Base-by-base conservation (phyloP, 1,140 invertebrate genomes). In the Yoshiicerus persimilis region DNA sequence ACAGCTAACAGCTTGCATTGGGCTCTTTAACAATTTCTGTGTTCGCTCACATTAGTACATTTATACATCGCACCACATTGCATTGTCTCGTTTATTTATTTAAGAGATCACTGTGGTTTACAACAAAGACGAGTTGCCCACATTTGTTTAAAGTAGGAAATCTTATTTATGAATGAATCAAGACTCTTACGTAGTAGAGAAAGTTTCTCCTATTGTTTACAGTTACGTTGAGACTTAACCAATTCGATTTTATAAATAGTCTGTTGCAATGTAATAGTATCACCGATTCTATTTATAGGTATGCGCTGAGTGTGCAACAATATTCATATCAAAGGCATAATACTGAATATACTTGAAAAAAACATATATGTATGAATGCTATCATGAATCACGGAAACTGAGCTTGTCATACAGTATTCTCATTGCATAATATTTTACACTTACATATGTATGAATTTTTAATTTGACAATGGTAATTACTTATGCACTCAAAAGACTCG, bases 131-230 rank as follows among this genome's bases (percentile, higher is more conserved):
- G 75, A 80, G 34, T 20, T 80, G n/a, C 6, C 30, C 32, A 38
- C 75, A 80, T 80, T n/a, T 80, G 75, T 80, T 80, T 80, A 80
- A 80, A 34, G 2, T 80, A 32, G 75, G 75, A 80, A 38, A 80
- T 80, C 30, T 80, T 32, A 23, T 16, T 80, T 32, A 23, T 16
- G n/a, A 80, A 80, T 80, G 75, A 23, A 23, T 34, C 23, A 27
- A 30, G 13, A n/a, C 20, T n/a, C 16, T n/a, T 34, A 34, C 34
- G n/a, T 38, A 80, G 20, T 34, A 80, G 75, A 80, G 75, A 80
- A 80, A 80, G 75, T 80, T 80, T n/a, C 2, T 20, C 20, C 75
- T 56, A 80, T 80, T 80, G 75, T 80, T 80, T 80, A 80, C 30
- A 80, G 16, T 34, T 34, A 23, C 75, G 38, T 38, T 38, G 16